Evolutionary conservation across 2,113 vertebrate genomes (phyloP).

Genomic region (Gracilinanus agilis): DNA sequence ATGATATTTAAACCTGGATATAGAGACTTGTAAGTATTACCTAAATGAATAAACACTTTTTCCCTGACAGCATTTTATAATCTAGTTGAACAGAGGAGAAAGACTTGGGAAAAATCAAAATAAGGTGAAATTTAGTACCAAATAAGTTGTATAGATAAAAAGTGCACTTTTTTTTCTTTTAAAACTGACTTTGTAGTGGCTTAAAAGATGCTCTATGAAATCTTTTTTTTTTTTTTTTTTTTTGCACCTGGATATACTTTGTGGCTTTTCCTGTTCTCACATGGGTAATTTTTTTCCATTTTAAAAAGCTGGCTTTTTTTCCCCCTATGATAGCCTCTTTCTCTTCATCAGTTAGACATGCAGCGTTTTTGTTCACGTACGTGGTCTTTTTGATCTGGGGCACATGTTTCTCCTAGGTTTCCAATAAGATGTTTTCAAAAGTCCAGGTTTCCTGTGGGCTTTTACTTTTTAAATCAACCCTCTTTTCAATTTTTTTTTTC

Average conservation of each 20-base stretch:
- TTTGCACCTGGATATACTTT: constrained; percentile 24
- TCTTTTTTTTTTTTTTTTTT: constrained; percentile 31
- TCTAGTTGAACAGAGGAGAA: constrained; percentile 31
- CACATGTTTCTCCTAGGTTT: constrained; percentile 45
- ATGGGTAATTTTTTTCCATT: constrained; percentile 24
- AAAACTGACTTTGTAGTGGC: constrained; percentile 16
- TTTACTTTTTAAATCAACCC: constrained; percentile 20
- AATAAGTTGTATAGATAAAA: constrained; percentile 19
- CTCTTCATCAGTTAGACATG: constrained; percentile 37
- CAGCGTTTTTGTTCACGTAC: constrained; percentile 42
- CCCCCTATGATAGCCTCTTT: neutral
- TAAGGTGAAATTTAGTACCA: constrained; percentile 1
- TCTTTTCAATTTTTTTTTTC: constrained; percentile 46
- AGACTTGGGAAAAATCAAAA: constrained; percentile 30
- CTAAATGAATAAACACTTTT: neutral
- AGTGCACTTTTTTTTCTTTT: neutral
- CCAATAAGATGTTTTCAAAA: constrained; percentile 58
- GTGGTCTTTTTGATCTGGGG: constrained; percentile 51
- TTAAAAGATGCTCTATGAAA: constrained; percentile 4
- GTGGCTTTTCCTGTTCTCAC: constrained; percentile 25
- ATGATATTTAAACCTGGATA: neutral
- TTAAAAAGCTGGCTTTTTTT: constrained; percentile 41
- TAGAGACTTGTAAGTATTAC: neutral
- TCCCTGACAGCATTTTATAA: constrained; percentile 25
- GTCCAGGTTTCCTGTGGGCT: constrained; percentile 42